Evolutionary conservation across 1,140 invertebrate genomes (phyloP).

Genomic region (Oncopodura yosiiana): DNA sequence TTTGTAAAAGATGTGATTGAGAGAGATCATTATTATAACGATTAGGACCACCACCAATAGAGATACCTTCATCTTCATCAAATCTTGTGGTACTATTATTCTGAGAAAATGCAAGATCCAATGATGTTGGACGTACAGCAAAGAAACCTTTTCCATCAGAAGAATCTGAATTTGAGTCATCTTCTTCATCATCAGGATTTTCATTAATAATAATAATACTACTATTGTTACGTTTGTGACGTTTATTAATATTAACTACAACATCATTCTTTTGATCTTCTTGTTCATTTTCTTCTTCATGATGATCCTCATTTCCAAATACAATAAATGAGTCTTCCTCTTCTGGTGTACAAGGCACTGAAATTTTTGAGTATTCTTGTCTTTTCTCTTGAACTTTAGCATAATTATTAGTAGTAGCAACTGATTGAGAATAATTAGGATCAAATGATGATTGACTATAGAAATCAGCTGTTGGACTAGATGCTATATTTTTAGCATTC

Average conservation of each 20-base stretch:
- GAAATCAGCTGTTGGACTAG: constrained; percentile 36
- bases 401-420: not conserved
- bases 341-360: constrained; percentile 29
- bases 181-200: not conserved
- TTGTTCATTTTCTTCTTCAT: not conserved
- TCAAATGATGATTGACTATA: constrained; percentile 29
- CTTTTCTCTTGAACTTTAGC: not conserved
- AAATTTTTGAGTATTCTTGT: constrained; percentile 20
- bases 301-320: constrained; percentile 41
- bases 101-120: constrained; percentile 14
- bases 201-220: constrained; percentile 15
- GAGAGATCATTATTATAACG: not conserved
- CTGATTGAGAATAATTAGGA: not conserved
- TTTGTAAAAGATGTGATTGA: too few relatives aligned
- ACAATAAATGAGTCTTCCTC: constrained; percentile 52
- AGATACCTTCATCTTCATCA: too few relatives aligned
- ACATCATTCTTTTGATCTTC: not conserved
- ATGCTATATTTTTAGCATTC: constrained; percentile 41
- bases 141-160: constrained; percentile 21
- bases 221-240: not conserved
- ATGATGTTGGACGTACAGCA: constrained; percentile 19
- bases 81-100: not conserved
- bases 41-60: too few relatives aligned
- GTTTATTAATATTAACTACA: not conserved
- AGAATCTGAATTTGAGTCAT: not conserved